phyloP scores from a whole-genome alignment of 1,140 invertebrate genomes.

The Pseudomyrmex dendroicus region DNA sequence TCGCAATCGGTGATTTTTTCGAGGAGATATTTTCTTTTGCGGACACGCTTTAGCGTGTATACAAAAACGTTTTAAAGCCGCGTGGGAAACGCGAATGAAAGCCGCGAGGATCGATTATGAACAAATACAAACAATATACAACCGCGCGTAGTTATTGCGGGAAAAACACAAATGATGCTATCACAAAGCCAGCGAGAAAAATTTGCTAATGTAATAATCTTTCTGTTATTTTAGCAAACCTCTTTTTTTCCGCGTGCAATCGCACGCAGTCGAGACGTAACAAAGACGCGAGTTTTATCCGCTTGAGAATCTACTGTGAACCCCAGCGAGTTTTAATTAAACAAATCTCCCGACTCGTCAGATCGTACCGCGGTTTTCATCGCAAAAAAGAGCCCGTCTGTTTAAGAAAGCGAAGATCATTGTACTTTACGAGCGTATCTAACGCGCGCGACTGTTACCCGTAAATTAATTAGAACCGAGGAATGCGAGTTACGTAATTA shows the following conservation, averaged over 20 bases:
- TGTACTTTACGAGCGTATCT: constrained; percentile 19
- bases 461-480: constrained; percentile 37
- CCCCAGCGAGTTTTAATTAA: constrained; percentile 37
- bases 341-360: constrained; percentile 39
- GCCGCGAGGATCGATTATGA: neutral
- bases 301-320: constrained; percentile 32
- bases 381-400: constrained; percentile 24
- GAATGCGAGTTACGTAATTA: constrained; percentile 49
- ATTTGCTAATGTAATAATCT: no score
- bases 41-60: no score
- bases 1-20: neutral
- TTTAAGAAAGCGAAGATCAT: constrained; percentile 28
- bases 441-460: constrained; percentile 13
- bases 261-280: constrained; percentile 10
- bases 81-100: neutral
- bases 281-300: constrained; percentile 36
- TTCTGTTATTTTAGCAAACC: no score
- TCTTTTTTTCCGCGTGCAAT: neutral
- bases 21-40: no score
- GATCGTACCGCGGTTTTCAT: constrained; percentile 21
- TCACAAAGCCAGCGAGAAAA: no score
- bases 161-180: no score
- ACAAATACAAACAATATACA: no score
- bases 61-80: neutral
- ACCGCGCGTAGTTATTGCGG: no score